Conservation (phyloP, 2,113 vertebrate genomes). For the Phyllopteryx taeniolatus region DNA sequence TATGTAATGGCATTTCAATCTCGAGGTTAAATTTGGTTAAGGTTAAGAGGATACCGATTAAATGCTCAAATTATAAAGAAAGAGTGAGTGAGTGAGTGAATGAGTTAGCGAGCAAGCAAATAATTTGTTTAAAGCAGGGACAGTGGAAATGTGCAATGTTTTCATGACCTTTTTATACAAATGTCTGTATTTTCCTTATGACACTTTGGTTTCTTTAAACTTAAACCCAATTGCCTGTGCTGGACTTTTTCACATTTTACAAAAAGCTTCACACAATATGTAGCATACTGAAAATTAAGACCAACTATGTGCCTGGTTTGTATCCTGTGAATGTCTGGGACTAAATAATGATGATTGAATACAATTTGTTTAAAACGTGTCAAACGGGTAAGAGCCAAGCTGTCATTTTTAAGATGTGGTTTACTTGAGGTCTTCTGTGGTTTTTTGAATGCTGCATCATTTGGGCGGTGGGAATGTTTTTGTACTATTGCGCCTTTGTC, state of each 20-base stretch:
- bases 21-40: too few species aligned
- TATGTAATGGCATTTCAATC: too few species aligned
- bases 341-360: neutral
- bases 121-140: constrained; percentile 1
- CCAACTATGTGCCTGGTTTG: neutral
- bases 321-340: constrained; percentile 3
- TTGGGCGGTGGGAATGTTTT: constrained; percentile 8
- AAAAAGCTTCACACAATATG: neutral
- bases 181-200: neutral
- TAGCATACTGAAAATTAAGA: neutral
- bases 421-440: constrained; percentile 17
- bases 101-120: neutral
- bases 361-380: constrained; percentile 13
- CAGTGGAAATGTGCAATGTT: constrained; percentile 54
- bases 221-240: neutral
- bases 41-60: neutral
- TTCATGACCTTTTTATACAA: constrained; percentile 18
- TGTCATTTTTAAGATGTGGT: constrained; percentile 1
- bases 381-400: neutral
- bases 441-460: constrained; percentile 19
- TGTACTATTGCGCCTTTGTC: constrained; percentile 26
- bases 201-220: neutral
- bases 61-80: neutral
- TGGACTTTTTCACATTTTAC: neutral
- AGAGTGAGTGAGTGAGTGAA: neutral